Evolutionary conservation across 2,797 vertebrate species (phyloP).

Genomic region (Lagocephalus sceleratus): DNA sequence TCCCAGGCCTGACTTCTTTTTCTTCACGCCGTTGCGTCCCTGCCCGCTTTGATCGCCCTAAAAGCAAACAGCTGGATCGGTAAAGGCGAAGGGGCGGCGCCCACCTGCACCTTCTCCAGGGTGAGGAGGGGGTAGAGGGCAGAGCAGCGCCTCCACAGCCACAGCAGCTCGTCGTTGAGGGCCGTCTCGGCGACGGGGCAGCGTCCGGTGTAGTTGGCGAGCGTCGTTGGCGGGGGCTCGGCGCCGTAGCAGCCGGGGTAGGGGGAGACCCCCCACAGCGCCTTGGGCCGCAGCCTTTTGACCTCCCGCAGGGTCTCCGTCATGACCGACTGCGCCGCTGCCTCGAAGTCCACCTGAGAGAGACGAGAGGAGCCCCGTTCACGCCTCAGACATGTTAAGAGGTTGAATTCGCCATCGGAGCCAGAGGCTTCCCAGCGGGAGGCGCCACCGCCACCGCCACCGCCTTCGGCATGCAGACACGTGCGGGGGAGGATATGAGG

Average conservation of each 20-base stretch:
- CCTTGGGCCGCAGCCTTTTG: slow-evolving; percentile 74
- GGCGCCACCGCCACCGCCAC: too few species aligned
- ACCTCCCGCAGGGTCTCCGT: slow-evolving; percentile 76
- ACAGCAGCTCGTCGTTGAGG: slow-evolving; percentile 75
- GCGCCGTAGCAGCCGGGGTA: slow-evolving; percentile 76
- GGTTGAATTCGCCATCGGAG: too few species aligned
- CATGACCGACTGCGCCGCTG: slow-evolving; percentile 76
- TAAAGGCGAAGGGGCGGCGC: background rate
- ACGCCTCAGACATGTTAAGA: too few species aligned
- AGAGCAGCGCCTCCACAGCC: slow-evolving; percentile 77
- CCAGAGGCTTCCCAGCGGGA: too few species aligned
- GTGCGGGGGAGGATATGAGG: too few species aligned
- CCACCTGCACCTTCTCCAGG: slow-evolving; percentile 73
- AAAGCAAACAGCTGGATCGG: background rate
- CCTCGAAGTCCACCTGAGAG: slow-evolving; percentile 80
- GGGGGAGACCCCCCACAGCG: slow-evolving; percentile 77
- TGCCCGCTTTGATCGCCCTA: background rate
- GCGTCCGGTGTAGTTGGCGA: slow-evolving; percentile 71
- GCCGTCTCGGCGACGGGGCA: slow-evolving; percentile 74
- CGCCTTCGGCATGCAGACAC: too few species aligned
- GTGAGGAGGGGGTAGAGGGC: slow-evolving; percentile 77
- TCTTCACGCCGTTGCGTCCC: background rate
- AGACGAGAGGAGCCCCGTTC: background rate
- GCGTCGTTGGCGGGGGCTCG: slow-evolving; percentile 53
- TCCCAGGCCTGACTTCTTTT: too few species aligned